Percentiles rank a stretch among this genome's conserved stretches.
Evolutionary conservation across 53 echinoderm and acorn worm genomes (phyloP).

Genomic region (Echinarachnius parma): DNA sequence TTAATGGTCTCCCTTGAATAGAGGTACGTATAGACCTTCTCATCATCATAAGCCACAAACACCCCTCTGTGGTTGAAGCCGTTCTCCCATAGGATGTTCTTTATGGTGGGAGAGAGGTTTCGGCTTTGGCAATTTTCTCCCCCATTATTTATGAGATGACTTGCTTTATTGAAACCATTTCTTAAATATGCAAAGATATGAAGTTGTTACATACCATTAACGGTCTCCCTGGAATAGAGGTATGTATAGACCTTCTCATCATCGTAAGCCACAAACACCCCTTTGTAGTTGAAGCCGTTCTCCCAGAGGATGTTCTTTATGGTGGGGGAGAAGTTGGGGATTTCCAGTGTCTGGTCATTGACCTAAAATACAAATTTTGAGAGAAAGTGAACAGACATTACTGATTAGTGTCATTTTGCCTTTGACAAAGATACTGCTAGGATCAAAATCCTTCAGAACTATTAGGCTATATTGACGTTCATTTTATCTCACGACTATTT

Average conservation of each 20-base stretch:
- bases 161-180: too few species aligned
- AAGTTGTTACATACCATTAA: slow-evolving; percentile 78
- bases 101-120: slow-evolving; percentile 88
- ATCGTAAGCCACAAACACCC: slow-evolving; percentile 89
- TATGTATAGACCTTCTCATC: slow-evolving; percentile 93
- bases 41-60: slow-evolving; percentile 91
- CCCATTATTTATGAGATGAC: too few species aligned
- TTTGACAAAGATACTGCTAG: too few species aligned
- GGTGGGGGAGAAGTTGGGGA: slow-evolving; percentile 94
- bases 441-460: too few species aligned
- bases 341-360: slow-evolving; percentile 81
- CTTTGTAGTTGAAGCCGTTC: slow-evolving; percentile 80
- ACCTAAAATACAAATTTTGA: too few species aligned
- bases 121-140: too few species aligned
- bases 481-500: too few species aligned
- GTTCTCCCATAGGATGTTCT: slow-evolving; percentile 92
- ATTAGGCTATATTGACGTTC: too few species aligned
- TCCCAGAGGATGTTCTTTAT: slow-evolving; percentile 90
- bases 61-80: slow-evolving; percentile 76
- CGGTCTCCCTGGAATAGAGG: slow-evolving; percentile 90
- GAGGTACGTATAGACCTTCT: slow-evolving; percentile 89
- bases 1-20: slow-evolving; percentile 91
- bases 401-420: too few species aligned
- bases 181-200: too few species aligned
- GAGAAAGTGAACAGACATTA: too few species aligned